phyloP scores from a whole-genome alignment of 2,888 invertebrate genomes.

The Chaetogeoica ovagalla region DNA sequence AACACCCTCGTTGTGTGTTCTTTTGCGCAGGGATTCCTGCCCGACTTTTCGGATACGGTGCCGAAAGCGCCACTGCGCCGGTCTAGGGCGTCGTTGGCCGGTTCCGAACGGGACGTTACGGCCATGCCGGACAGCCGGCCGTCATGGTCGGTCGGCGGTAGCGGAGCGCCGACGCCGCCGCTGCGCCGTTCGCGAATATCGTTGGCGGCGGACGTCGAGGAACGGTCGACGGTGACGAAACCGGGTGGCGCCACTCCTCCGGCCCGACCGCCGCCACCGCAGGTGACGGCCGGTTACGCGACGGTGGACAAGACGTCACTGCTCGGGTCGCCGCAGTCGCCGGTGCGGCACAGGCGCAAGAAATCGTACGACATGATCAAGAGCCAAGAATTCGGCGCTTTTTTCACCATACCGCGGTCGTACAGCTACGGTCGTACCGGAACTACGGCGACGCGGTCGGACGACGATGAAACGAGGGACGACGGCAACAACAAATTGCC shows the following conservation, averaged over 20 bases:
- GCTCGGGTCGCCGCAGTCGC: constrained; percentile 65
- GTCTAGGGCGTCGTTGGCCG: constrained; percentile 34
- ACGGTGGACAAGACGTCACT: constrained; percentile 70
- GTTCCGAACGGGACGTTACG: constrained; percentile 8
- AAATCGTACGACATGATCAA: constrained; percentile 58
- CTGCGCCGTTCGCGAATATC: constrained; percentile 44
- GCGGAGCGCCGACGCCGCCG: constrained; percentile 29
- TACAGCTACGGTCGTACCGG: neutral
- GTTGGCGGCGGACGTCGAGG: constrained; percentile 22
- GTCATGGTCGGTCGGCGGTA: neutral
- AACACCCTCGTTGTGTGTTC: too few species aligned
- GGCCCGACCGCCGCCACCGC: constrained; percentile 30
- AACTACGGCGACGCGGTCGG: neutral
- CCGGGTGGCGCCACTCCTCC: neutral
- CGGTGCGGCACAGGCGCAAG: constrained; percentile 66
- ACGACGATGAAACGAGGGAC: neutral
- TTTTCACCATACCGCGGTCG: constrained; percentile 56
- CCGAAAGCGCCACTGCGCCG: constrained; percentile 36
- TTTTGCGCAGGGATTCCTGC: constrained; percentile 26
- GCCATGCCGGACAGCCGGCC: neutral
- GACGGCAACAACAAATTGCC: constrained; percentile 36
- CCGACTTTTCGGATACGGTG: constrained; percentile 36
- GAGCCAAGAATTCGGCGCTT: constrained; percentile 56
- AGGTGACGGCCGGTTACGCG: constrained; percentile 68
- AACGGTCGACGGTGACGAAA: neutral